Evolutionary conservation across 2,797 vertebrate genomes (phyloP).

Genomic region (Melanotaenia boesemani): DNA sequence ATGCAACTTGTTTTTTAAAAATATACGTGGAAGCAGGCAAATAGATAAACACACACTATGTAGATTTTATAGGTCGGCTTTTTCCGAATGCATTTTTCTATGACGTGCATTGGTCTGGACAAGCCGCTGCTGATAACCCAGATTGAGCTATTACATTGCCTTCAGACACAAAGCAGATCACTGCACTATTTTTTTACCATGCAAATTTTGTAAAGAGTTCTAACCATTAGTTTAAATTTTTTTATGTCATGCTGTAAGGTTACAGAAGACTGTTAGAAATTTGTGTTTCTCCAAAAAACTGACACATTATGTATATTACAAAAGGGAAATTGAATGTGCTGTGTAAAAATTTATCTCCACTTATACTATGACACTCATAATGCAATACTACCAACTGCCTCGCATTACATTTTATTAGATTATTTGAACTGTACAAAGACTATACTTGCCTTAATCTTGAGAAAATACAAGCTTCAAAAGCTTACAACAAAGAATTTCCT

Average conservation of each 20-base stretch:
- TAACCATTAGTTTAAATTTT: not conserved
- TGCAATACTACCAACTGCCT: not conserved
- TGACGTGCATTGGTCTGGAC: not conserved
- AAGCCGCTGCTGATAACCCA: not conserved
- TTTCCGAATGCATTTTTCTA: not conserved
- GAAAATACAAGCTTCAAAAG: not conserved
- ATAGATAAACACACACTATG: not conserved
- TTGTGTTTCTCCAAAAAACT: too few relatives aligned
- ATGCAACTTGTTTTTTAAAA: not conserved
- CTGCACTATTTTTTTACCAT: not conserved
- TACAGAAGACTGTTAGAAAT: not conserved
- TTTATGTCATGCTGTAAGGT: not conserved
- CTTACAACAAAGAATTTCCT: too few relatives aligned
- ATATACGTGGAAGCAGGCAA: not conserved
- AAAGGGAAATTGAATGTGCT: not conserved
- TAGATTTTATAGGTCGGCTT: not conserved
- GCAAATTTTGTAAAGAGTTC: not conserved
- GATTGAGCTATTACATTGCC: too few relatives aligned
- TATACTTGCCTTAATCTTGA: not conserved
- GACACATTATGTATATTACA: not conserved
- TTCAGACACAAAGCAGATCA: not conserved
- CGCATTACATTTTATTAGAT: slow-evolving; percentile 1
- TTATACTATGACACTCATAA: not conserved
- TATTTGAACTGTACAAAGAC: not conserved
- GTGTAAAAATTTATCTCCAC: not conserved